phyloP scores from a whole-genome alignment of 2,888 invertebrate species.

The Camptogramma bilineatum region DNA sequence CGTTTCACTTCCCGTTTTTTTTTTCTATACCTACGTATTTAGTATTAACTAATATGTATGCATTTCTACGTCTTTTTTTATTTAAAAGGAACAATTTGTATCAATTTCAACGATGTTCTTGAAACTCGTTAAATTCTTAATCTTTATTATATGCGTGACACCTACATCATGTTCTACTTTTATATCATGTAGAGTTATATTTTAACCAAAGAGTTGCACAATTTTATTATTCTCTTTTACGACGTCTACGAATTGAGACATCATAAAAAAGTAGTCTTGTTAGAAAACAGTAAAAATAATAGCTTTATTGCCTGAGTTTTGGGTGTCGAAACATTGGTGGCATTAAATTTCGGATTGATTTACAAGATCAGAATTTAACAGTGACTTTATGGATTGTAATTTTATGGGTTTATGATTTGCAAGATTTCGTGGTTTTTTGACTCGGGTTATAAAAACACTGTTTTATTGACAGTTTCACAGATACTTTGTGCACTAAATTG shows the following conservation, averaged over 20 bases:
- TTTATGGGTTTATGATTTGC: constrained; percentile 24
- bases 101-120: not conserved
- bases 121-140: constrained; percentile 4
- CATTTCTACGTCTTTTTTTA: not conserved
- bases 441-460: not conserved
- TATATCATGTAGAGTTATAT: constrained; percentile 31
- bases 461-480: not conserved
- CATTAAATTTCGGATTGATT: constrained; percentile 46
- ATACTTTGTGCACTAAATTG: not conserved
- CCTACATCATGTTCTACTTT: constrained; percentile 27
- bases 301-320: constrained; percentile 57
- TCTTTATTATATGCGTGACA: constrained; percentile 15
- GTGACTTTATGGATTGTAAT: constrained; percentile 24
- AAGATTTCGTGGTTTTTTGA: constrained; percentile 1
- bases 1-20: no score
- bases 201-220: constrained; percentile 45
- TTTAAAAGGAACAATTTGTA: not conserved
- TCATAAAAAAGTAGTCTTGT: constrained; percentile 61
- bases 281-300: constrained; percentile 62
- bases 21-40: no score
- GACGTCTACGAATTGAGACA: constrained; percentile 57
- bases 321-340: constrained; percentile 62
- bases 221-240: constrained; percentile 55
- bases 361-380: constrained; percentile 37
- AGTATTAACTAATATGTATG: no score